Percentiles rank a stretch among this genome's conserved stretches.
phyloP scores from a whole-genome alignment of 2,888 invertebrate species.

The Resseliella maxima region DNA sequence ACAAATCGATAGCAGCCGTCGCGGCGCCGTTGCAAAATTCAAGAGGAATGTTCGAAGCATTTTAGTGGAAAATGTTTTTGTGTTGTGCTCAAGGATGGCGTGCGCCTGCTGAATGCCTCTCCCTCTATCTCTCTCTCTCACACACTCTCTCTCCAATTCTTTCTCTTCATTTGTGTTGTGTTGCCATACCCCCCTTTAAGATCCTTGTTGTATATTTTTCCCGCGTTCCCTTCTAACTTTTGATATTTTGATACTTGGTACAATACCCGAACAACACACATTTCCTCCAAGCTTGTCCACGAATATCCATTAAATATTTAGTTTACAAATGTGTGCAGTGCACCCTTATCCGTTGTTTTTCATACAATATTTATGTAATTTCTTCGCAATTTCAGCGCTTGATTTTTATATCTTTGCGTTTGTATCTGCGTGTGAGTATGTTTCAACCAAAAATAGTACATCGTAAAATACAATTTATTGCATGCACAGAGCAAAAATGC shows the following conservation, averaged over 20 bases:
- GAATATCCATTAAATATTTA: slow-evolving; percentile 41
- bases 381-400: slow-evolving; percentile 37
- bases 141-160: not conserved
- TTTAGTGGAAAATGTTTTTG: slow-evolving; percentile 2
- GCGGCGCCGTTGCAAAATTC: slow-evolving; percentile 46
- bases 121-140: too few species aligned
- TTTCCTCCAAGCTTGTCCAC: slow-evolving; percentile 36
- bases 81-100: not conserved
- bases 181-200: too few species aligned
- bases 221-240: not conserved
- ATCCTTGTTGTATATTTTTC: not conserved
- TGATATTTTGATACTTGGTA: not conserved
- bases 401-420: not conserved
- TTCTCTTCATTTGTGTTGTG: not conserved
- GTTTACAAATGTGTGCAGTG: slow-evolving; percentile 9
- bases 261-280: not conserved
- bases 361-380: slow-evolving; percentile 54
- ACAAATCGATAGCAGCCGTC: slow-evolving; percentile 54
- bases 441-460: slow-evolving; percentile 27
- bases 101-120: too few species aligned
- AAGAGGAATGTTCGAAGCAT: not conserved
- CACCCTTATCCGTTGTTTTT: slow-evolving; percentile 12
- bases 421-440: not conserved
- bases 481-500: not conserved
- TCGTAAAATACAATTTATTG: slow-evolving; percentile 22